Percentiles rank a stretch among this genome's conserved stretches.
phyloP scores from a whole-genome alignment of 2,797 vertebrate genomes.

The Yasuhikotakia modesta region DNA sequence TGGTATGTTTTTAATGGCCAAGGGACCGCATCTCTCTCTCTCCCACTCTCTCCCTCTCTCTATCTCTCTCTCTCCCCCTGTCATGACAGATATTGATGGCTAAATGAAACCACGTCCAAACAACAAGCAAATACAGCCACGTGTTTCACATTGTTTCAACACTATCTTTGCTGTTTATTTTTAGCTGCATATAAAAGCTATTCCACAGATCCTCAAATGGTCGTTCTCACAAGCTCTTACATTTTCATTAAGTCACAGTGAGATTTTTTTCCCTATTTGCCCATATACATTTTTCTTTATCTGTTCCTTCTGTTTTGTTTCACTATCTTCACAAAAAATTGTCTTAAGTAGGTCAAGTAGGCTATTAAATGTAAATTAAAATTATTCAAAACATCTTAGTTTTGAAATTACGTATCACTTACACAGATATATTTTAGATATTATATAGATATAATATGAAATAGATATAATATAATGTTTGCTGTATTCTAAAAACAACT shows the following conservation, averaged over 20 bases:
- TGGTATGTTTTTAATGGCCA: slow-evolving; percentile 60
- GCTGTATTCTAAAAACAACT: too few species aligned
- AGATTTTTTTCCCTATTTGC: slow-evolving; percentile 54
- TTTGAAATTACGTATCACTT: too few species aligned
- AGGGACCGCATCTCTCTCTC: slow-evolving; percentile 20
- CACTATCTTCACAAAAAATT: too few species aligned
- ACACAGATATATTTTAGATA: too few species aligned
- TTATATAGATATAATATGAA: too few species aligned
- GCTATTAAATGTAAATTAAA: too few species aligned
- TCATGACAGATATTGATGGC: slow-evolving; percentile 64
- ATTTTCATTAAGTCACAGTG: slow-evolving; percentile 48
- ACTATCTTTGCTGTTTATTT: slow-evolving; percentile 69
- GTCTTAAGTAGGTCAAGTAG: too few species aligned
- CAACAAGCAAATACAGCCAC: slow-evolving; percentile 66
- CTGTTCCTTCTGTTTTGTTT: too few species aligned
- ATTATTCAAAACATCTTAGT: too few species aligned
- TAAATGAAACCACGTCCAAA: slow-evolving; percentile 64
- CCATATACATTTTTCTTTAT: too few species aligned
- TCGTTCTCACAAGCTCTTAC: slow-evolving; percentile 47
- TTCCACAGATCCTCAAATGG: slow-evolving; percentile 68
- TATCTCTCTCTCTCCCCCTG: slow-evolving; percentile 19
- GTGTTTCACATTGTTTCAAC: slow-evolving; percentile 70
- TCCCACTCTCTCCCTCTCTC: slow-evolving; percentile 18
- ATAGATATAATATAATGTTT: too few species aligned
- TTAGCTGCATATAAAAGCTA: slow-evolving; percentile 69